Percentiles rank a stretch among this genome's conserved stretches.
Evolutionary conservation across 2,113 vertebrate genomes (phyloP).

Genomic region (Plecotus auritus): DNA sequence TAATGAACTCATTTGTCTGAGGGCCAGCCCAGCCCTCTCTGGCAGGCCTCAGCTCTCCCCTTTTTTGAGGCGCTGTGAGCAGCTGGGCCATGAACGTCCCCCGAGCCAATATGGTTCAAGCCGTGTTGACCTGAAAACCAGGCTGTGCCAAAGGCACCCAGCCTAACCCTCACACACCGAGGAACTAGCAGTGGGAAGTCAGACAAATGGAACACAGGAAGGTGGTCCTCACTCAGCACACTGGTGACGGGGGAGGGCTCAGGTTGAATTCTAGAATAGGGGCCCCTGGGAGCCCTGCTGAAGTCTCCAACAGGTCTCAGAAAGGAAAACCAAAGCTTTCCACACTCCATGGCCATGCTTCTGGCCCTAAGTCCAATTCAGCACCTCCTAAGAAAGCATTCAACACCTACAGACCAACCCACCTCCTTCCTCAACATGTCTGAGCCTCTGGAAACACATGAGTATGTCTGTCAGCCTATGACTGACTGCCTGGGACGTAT

Average conservation of each 20-base stretch:
- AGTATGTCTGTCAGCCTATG: not conserved
- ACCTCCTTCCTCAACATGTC: not conserved
- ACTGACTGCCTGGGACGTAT: not conserved
- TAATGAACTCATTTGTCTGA: slow-evolving; percentile 36
- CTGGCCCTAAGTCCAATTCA: not conserved
- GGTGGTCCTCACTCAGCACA: not conserved
- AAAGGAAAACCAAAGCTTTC: not conserved
- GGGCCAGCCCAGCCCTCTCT: not conserved
- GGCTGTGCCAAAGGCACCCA: not conserved
- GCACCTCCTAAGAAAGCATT: not conserved
- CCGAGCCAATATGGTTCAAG: not conserved
- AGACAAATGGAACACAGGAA: not conserved
- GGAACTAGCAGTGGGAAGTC: not conserved
- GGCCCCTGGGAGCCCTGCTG: not conserved
- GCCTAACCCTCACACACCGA: not conserved
- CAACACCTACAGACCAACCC: not conserved
- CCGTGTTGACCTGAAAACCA: not conserved
- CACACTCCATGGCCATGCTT: not conserved
- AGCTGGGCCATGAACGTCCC: not conserved
- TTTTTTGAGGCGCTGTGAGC: not conserved
- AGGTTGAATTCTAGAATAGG: not conserved
- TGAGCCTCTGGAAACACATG: not conserved
- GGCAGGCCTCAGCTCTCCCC: not conserved
- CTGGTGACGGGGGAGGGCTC: not conserved
- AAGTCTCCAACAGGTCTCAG: not conserved